Evolutionary conservation across 2,888 invertebrate genomes (phyloP).

Genomic region (Drosophila lacicola): DNA sequence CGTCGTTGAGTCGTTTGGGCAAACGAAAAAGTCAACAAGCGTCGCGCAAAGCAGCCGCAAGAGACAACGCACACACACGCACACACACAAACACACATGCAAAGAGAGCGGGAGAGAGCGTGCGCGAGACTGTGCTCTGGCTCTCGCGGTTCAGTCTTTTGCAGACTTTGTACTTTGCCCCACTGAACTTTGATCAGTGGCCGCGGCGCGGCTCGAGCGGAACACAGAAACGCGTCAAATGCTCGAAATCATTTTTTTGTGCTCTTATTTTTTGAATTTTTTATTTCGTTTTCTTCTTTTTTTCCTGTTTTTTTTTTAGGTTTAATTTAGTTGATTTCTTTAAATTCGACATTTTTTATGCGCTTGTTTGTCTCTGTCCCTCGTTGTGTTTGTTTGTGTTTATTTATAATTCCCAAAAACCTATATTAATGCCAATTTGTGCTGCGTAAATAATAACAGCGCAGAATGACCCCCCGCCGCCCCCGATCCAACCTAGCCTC

Average conservation of each 20-base stretch:
- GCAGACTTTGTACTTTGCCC: conserved; percentile 82
- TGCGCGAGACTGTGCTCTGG: conserved; percentile 6
- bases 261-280: conserved; percentile 2
- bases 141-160: conserved; percentile 41
- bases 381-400: conserved; percentile 18
- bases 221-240: conserved; percentile 48
- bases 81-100: background rate
- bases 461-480: background rate
- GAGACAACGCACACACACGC: conserved; percentile 6
- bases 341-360: conserved; percentile 44
- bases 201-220: conserved; percentile 38
- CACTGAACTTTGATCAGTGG: conserved; percentile 80
- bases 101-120: background rate
- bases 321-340: conserved; percentile 47
- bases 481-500: background rate
- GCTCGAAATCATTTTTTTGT: conserved; percentile 49
- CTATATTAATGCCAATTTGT: conserved; percentile 48
- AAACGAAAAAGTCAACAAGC: conserved; percentile 49
- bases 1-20: conserved; percentile 6
- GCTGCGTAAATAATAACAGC: conserved; percentile 50
- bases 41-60: conserved; percentile 18
- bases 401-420: conserved; percentile 63
- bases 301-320: conserved; percentile 15
- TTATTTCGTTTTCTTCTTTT: conserved; percentile 11
- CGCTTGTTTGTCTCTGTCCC: conserved; percentile 22